Evolutionary conservation across 2,797 vertebrate genomes (phyloP).

Genomic region (Myioborus melanocephalus): DNA sequence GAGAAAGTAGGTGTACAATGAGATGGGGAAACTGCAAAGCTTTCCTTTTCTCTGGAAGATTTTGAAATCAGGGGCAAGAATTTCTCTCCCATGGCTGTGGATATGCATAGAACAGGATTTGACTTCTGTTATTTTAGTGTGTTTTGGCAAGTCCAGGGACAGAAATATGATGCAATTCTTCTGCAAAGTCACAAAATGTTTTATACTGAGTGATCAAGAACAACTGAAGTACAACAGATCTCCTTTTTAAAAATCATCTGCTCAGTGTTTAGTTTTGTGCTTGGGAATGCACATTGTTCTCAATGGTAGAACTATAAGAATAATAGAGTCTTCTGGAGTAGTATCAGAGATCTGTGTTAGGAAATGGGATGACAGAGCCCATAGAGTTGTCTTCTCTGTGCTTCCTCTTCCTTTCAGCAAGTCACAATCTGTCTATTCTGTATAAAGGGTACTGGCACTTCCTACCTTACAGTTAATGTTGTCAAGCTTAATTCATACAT

Average conservation of each 20-base stretch:
- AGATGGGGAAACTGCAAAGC: background rate
- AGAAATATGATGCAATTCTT: background rate
- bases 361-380: background rate
- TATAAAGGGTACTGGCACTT: background rate
- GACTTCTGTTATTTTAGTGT: background rate
- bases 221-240: background rate
- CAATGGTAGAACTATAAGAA: background rate
- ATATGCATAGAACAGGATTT: background rate
- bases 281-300: background rate
- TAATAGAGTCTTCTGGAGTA: background rate
- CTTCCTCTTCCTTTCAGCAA: background rate
- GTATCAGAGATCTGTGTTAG: background rate
- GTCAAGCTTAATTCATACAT: background rate
- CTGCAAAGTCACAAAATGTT: background rate
- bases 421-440: background rate
- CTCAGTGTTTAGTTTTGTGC: background rate
- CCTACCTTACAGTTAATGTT: background rate
- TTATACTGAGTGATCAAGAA: background rate
- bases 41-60: background rate
- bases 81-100: background rate
- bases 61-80: background rate
- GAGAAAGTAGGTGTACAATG: background rate
- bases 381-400: background rate
- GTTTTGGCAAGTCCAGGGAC: background rate
- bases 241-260: background rate